A percentile compares a stretch with the other conserved stretches of the same genome.
Evolutionary conservation across 2,888 invertebrate species (phyloP).

Genomic region (Watsonalla binaria): DNA sequence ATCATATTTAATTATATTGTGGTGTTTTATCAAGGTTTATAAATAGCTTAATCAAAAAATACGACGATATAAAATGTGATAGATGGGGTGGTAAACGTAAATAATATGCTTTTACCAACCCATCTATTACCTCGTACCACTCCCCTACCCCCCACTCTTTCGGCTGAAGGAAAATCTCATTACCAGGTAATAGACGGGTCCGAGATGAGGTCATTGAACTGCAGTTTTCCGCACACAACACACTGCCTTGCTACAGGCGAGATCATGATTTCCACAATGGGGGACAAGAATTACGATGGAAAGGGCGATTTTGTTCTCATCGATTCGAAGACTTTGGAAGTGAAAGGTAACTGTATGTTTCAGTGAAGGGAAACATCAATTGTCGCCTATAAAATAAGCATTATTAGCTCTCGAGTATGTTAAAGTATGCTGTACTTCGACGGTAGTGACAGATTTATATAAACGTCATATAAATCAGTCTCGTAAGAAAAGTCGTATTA

Average conservation of each 20-base stretch:
- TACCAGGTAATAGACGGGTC: slow-evolving; percentile 88
- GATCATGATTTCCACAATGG: slow-evolving; percentile 97
- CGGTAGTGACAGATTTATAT: too few species aligned
- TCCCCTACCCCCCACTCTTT: slow-evolving; percentile 46
- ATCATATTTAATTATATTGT: too few species aligned
- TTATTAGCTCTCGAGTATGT: too few species aligned
- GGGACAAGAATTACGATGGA: slow-evolving; percentile 89
- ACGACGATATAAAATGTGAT: too few species aligned
- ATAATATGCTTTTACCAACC: not conserved
- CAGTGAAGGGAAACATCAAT: too few species aligned
- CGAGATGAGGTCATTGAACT: slow-evolving; percentile 85
- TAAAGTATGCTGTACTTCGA: too few species aligned
- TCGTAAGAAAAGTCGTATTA: too few species aligned
- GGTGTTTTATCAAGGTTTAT: too few species aligned
- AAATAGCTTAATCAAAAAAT: too few species aligned
- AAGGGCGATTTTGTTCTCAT: slow-evolving; percentile 93
- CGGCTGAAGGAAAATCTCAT: slow-evolving; percentile 55
- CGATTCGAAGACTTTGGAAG: slow-evolving; percentile 87
- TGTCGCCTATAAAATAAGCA: too few species aligned
- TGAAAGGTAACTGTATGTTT: slow-evolving; percentile 73
- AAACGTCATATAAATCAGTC: too few species aligned
- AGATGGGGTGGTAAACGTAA: not conserved
- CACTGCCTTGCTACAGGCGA: slow-evolving; percentile 96
- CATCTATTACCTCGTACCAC: slow-evolving; percentile 9
- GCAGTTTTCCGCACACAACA: slow-evolving; percentile 94